Conservation (phyloP, 2,797 vertebrate genomes). For the Aplochiton taeniatus region DNA sequence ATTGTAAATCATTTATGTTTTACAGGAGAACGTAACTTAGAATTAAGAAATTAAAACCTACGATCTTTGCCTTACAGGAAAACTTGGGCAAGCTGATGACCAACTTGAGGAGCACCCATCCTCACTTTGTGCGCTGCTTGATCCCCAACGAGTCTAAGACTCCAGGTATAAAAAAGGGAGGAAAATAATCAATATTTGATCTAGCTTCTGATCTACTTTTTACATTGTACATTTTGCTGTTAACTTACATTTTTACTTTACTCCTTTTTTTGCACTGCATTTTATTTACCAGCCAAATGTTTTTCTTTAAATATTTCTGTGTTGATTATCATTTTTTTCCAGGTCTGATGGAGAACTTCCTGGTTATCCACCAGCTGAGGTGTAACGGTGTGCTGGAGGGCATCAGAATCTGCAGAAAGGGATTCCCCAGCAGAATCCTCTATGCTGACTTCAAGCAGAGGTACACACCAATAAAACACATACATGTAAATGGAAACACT, state of each 20-base stretch:
- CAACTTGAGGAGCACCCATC: constrained; percentile 76
- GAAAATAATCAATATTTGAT: too few species aligned
- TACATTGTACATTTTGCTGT: too few species aligned
- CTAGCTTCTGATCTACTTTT: too few species aligned
- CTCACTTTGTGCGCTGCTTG: constrained; percentile 81
- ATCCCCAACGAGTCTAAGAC: constrained; percentile 83
- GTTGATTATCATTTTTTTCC: constrained; percentile 31
- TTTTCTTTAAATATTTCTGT: too few species aligned
- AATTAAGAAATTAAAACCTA: too few species aligned
- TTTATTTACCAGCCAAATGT: too few species aligned
- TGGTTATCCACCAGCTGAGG: constrained; percentile 86
- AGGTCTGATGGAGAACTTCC: constrained; percentile 52
- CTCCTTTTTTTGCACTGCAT: too few species aligned
- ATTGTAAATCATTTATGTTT: too few species aligned
- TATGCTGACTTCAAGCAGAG: constrained; percentile 91
- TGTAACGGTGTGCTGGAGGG: constrained; percentile 89
- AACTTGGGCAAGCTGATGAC: constrained; percentile 81
- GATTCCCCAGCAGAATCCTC: constrained; percentile 86
- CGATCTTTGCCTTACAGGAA: constrained; percentile 64
- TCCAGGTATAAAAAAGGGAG: constrained; percentile 63
- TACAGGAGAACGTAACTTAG: too few species aligned
- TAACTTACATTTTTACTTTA: too few species aligned
- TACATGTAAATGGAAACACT: neutral
- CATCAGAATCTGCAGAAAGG: constrained; percentile 88
- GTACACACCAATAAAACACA: constrained; percentile 52